Evolutionary conservation across 2,888 invertebrate species (phyloP).

Genomic region (Drosophila cognata): DNA sequence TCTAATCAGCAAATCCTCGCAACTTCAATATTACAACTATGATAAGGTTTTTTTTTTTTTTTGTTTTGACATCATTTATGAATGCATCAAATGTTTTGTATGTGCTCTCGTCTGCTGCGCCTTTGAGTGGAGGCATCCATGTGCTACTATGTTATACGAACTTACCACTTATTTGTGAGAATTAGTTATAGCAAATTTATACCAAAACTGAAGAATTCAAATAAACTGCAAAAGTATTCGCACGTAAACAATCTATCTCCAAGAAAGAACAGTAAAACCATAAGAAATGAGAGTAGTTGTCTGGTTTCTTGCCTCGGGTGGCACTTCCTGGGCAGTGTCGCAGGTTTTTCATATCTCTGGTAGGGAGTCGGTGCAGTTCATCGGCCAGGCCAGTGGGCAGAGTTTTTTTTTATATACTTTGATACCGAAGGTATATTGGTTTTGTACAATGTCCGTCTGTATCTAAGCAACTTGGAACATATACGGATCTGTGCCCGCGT

Average conservation of each 20-base stretch:
- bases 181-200: slow-evolving; percentile 71
- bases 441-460: too few species aligned
- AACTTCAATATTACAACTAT: slow-evolving; percentile 53
- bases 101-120: slow-evolving; percentile 17
- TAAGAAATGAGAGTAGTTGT: background rate
- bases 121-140: background rate
- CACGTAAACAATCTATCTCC: background rate
- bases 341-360: background rate
- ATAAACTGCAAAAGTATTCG: slow-evolving; percentile 43
- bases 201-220: slow-evolving; percentile 74
- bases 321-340: background rate
- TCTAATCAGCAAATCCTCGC: slow-evolving; percentile 37
- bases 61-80: slow-evolving; percentile 46
- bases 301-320: background rate
- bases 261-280: slow-evolving; percentile 51
- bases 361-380: background rate
- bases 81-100: slow-evolving; percentile 25
- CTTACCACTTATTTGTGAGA: slow-evolving; percentile 61
- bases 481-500: too few species aligned
- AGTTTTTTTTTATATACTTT: too few species aligned
- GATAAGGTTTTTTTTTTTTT: slow-evolving; percentile 24
- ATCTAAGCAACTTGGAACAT: too few species aligned
- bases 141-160: slow-evolving; percentile 64
- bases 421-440: too few species aligned
- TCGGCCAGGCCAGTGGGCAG: background rate